These are phyloP conservation scores for Tridacna gigas DNA, from an alignment of 2,888 invertebrate genomes.

Conservation along the genomic window DNA sequence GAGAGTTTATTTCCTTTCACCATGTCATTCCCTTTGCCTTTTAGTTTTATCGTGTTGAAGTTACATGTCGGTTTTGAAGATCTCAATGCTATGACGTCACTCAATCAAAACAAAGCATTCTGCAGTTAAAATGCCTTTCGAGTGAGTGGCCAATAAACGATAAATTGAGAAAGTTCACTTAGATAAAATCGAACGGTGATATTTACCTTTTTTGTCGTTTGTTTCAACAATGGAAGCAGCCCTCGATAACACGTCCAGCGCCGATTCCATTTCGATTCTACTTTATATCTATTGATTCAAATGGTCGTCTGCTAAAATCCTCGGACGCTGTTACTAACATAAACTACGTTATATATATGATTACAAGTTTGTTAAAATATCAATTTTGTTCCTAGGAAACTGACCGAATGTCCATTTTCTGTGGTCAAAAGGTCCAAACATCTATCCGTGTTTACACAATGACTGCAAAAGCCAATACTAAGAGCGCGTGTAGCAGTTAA, in stretches of 20 bases:
- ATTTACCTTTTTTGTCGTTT: conserved; percentile 58
- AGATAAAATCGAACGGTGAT: background rate
- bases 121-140: too few species aligned
- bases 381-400: background rate
- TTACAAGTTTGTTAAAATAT: background rate
- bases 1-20: too few species aligned
- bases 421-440: conserved; percentile 5
- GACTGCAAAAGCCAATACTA: conserved; percentile 36
- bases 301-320: conserved; percentile 57
- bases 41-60: background rate
- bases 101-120: background rate
- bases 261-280: conserved; percentile 58
- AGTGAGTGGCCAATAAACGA: too few species aligned
- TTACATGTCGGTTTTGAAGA: background rate
- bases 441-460: conserved; percentile 35
- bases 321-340: background rate
- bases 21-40: too few species aligned
- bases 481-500: conserved; percentile 55
- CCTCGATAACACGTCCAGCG: conserved; percentile 81
- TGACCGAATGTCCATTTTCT: conserved; percentile 36
- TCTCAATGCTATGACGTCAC: conserved; percentile 1
- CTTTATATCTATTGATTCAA: conserved; percentile 27
- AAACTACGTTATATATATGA: conserved; percentile 15
- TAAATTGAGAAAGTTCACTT: too few species aligned
- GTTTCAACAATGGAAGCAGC: conserved; percentile 82